phyloP scores from a whole-genome alignment of 2,888 invertebrate genomes.

The Urechis unicinctus region DNA sequence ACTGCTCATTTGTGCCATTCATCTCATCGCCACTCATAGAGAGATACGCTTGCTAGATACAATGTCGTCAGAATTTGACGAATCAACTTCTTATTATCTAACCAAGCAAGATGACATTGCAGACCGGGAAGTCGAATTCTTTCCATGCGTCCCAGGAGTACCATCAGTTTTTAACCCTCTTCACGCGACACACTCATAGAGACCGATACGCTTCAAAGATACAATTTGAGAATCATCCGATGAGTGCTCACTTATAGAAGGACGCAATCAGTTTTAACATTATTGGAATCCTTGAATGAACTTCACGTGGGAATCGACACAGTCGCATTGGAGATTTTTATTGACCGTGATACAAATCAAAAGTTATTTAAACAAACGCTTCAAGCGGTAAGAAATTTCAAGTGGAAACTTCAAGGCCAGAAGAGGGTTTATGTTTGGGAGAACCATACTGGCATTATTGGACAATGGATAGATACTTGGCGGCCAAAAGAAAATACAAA shows the following conservation, averaged over 20 bases:
- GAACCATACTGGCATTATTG: slow-evolving; percentile 17
- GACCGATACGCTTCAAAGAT: no score
- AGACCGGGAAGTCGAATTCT: no score
- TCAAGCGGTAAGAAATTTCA: slow-evolving; percentile 8
- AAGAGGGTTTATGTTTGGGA: slow-evolving; percentile 15
- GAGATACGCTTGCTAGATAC: no score
- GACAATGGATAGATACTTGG: slow-evolving; percentile 29
- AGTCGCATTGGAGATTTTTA: slow-evolving; percentile 17
- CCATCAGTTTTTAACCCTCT: no score
- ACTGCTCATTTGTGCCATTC: no score
- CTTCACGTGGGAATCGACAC: slow-evolving; percentile 16
- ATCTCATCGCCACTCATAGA: no score
- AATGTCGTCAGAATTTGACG: no score
- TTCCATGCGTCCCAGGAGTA: slow-evolving; percentile 2
- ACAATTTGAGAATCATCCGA: slow-evolving; percentile 10
- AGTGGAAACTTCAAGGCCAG: not conserved
- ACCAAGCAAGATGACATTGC: no score
- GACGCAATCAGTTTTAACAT: slow-evolving; percentile 14
- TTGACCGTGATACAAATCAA: slow-evolving; percentile 12
- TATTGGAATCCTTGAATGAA: slow-evolving; percentile 16
- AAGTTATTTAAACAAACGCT: slow-evolving; percentile 11
- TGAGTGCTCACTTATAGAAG: slow-evolving; percentile 21
- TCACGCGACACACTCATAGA: no score
- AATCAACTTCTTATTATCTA: no score
- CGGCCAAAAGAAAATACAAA: slow-evolving; percentile 13